Evolutionary conservation across 2,113 vertebrate species (phyloP), one percentile per base, ranked within the genome.

Genomic region (Tenrec ecaudatus): DNA sequence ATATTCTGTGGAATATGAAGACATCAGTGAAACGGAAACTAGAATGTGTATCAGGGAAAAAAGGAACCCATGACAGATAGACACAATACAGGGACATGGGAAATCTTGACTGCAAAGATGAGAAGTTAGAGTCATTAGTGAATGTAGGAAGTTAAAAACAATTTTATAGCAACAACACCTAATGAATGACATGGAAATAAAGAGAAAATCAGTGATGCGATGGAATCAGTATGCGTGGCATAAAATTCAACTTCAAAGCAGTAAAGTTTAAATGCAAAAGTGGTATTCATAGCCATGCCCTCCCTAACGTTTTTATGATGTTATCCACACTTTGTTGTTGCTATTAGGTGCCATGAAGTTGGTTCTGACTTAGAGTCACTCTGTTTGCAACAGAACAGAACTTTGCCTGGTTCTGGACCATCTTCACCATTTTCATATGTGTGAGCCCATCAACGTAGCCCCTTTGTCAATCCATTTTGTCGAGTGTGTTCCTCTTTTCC

Each of bases 221-320:
- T n/a, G 58, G 4, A 43, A 40, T 17, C 53, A 22, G 3, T 53
- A 60, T 81, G 22, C 88, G 7, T 86, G 68, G 47, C 80, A 81
- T 85, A 81, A 23, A 36, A 3, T 38, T 89, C 38, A 10, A 88
- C 81, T 82, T 96, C 6, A 64, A n/a, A 92, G 20, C 83, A 22
- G 27, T 82, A 2, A 25, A 36, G 1, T 82, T 80, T 38, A 47
- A 83, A 43, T 1, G 83, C 2, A 7, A 62, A 92, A 33, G 1
- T 47, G 36, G 11, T 38, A 75, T 47, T 76, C 25, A 71, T 76
- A 69, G 33, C 25, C 31, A 76, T 36, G 1, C 14, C 17, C 25
- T 79, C 7, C 82, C 1, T 90, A 60, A 53, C 9, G 12, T 53
- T 53, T 53, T 53, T 53, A 53, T 53, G 9, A 14, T 53, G 12